Evolutionary conservation across 2,113 vertebrate genomes (phyloP).

Genomic region (Puffinus mauretanicus): DNA sequence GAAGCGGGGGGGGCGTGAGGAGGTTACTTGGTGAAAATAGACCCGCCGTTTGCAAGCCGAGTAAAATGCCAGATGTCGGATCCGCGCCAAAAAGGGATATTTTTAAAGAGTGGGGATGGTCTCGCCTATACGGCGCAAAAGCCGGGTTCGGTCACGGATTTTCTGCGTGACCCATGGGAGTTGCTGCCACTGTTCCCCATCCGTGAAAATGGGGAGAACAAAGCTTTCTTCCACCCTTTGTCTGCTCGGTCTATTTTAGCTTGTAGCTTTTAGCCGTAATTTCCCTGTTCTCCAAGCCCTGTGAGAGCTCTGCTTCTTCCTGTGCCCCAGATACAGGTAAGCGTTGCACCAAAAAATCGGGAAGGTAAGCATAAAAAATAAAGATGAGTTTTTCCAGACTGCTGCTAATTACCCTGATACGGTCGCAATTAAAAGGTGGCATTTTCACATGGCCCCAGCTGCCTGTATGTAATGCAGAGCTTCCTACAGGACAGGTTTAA

Average conservation of each 20-base stretch:
- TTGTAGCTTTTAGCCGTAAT: neutral
- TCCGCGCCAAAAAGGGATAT: neutral
- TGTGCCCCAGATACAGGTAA: constrained; percentile 57
- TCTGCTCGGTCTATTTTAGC: constrained; percentile 44
- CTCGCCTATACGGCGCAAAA: fast-evolving
- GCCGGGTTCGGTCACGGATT: neutral
- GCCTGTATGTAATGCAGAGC: constrained; percentile 25
- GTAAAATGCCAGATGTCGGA: neutral
- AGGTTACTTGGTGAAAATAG: neutral
- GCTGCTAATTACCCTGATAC: neutral
- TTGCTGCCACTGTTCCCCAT: constrained; percentile 13
- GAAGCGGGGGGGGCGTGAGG: neutral
- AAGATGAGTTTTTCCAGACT: neutral
- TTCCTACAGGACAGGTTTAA: constrained; percentile 61
- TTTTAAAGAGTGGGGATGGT: neutral
- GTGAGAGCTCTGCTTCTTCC: constrained; percentile 49
- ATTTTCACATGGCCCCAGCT: constrained; percentile 32
- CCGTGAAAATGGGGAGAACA: constrained; percentile 46
- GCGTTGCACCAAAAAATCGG: neutral
- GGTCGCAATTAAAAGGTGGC: constrained; percentile 14
- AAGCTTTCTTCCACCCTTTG: constrained; percentile 57
- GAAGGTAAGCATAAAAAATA: neutral
- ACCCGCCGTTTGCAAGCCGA: neutral
- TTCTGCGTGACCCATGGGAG: neutral
- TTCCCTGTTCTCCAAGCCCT: constrained; percentile 43